Base-by-base conservation (phyloP, 2,113 vertebrate species). In the Syrmaticus mikado region DNA sequence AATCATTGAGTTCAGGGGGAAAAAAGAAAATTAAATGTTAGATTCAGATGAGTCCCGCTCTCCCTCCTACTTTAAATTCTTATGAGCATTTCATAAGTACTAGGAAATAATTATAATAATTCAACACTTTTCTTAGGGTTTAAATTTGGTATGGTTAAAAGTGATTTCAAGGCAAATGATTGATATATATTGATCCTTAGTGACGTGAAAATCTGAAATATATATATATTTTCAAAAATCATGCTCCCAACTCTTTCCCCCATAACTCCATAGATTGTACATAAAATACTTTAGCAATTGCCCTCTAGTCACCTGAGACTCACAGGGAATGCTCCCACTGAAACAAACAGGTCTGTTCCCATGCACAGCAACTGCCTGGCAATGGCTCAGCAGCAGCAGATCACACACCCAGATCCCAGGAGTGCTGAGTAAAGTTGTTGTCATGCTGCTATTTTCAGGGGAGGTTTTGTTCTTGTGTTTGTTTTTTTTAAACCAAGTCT, bases 281-380 rank as follows among this genome's bases (percentile, higher is more conserved):
- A 13, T 5, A 24, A 45, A 76, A 38, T 2, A 30, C 13, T 11
- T 62, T 6, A 11, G 8, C 64, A 45, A 45, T 7, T 3, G 13
- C 9, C 67, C 32, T 19, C 12, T 15, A 73, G 24, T 10, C 13
- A 45, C 38, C 11, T 10, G 28, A 32, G 48, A 24, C 38, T 36
- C 70, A 9, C 11, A 72, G 4, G 32, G 28, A 53, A 65, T 30
- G 36, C 7, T 62, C 21, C 48, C 3, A 2, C 5, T 14, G 66
- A 72, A 89, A 57, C 9, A 67, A 0, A 38, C 68, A 27, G 0
- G 4, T 57, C 36, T 57, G 4, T 16, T 73, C 45, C 40, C 58
- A 24, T 1, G 27, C 64, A n/a, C 27, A 61, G 5, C 1, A 46
- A 40, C 0, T 67, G 32, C 12, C 30, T 4, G 34, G 12, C 62